Base-by-base conservation (phyloP, 2,888 invertebrate species). In the Chrysomela aeneicollis region DNA sequence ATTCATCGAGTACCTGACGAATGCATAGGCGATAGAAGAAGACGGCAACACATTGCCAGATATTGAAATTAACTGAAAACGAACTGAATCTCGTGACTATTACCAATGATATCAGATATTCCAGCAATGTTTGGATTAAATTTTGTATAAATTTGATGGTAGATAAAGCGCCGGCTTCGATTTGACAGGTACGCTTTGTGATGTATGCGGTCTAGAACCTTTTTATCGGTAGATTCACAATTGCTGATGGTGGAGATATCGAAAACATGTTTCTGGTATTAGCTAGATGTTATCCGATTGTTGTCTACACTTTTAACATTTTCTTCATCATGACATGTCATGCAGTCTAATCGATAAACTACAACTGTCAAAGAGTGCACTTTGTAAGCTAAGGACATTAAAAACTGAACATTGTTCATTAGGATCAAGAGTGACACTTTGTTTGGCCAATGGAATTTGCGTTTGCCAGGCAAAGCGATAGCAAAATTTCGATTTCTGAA, bases 91-190 rank as follows among this genome's bases (percentile, higher is more conserved):
- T 74, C 81, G 81, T 81, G 81, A 80, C 80, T 78, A 76, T 77
- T 77, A 70, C 78, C 80, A 79, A 79, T 80, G 79, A 79, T 79
- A 79, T 80, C 79, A 77, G 78, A 78, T 79, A 78, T 78, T 74
- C 77, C 66, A 72, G 76, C 76, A 72, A 76, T 80, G 80, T 80
- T 79, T 79, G 79, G 78, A 80, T 81, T 80, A 79, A 79, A 79
- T 79, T 80, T 79, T 80, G 79, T 80, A 80, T 81, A 81, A 81
- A 81, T 80, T 81, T 80, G 81, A 81, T 81, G 70, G 70, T 21
- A 73, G 79, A 79, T 78, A 78, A 75, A 69, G 71, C 67, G 66
- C 68, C 71, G 73, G 76, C n/a, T 79, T 79, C 79, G 77, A 79
- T 79, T 78, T 78, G 78, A 79, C 79, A 77, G 78, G 68, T 68